A percentile compares a stretch with the other conserved stretches of the same genome.
Conservation (phyloP, 1,140 invertebrate species). For the Eulimnadia texana region DNA sequence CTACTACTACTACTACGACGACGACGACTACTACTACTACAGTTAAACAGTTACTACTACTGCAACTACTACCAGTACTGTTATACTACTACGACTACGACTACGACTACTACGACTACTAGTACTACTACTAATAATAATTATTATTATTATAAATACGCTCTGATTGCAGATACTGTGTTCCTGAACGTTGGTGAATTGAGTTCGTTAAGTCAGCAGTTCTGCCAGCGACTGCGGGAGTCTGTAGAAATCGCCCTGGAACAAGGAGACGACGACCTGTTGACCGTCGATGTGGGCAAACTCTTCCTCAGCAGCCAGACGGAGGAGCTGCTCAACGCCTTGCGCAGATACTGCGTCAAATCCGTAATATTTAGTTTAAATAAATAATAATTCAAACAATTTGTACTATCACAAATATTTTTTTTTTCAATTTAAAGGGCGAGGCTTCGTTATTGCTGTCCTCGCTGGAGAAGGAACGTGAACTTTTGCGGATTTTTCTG, state of each 20-base stretch:
- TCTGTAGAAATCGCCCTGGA: conserved; percentile 67
- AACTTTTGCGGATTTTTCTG: conserved; percentile 81
- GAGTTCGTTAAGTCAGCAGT: conserved; percentile 67
- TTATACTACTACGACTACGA: too few species aligned
- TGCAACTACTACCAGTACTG: too few species aligned
- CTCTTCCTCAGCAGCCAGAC: conserved; percentile 70
- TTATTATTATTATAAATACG: too few species aligned
- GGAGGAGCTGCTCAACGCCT: conserved; percentile 75
- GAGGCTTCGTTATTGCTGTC: conserved; percentile 70
- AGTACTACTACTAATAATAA: too few species aligned
- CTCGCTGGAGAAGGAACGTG: conserved; percentile 87
- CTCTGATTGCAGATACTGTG: conserved; percentile 43
- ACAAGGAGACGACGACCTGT: conserved; percentile 58
- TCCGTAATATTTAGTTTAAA: conserved; percentile 24
- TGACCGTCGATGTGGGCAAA: conserved; percentile 77
- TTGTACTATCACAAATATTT: too few species aligned
- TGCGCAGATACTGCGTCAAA: conserved; percentile 70
- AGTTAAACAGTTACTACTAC: too few species aligned
- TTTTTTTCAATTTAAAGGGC: too few species aligned
- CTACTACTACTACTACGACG: too few species aligned
- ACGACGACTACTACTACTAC: too few species aligned
- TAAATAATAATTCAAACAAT: conserved; percentile 1
- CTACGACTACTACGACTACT: too few species aligned
- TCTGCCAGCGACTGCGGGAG: conserved; percentile 71
- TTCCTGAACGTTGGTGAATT: conserved; percentile 90